Evolutionary conservation across 2,113 vertebrate genomes (phyloP), one percentile per base, ranked within the genome.

Genomic region (Carlito syrichta): DNA sequence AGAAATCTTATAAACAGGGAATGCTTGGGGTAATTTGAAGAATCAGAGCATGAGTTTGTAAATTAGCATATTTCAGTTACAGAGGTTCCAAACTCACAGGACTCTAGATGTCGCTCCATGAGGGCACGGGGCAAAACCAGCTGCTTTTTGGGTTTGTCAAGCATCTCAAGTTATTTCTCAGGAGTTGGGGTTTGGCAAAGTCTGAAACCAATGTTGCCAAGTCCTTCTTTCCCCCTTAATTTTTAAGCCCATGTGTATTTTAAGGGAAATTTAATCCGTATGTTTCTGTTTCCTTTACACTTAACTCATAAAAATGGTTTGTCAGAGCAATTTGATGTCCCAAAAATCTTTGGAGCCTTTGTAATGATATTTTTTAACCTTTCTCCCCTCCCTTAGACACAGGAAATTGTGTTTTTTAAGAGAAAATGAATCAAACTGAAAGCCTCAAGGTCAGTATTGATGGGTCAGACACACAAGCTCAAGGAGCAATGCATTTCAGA

Each of bases 281-380:
- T 98, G 96, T 98, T 98, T 98, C 98, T 98, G 98, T 98, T 98
- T 98, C 97, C 96, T 97, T 98, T 97, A 97, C 95, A 97, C 97
- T 97, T 98, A 97, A 98, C 97, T 98, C 97, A 98, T 98, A 98
- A 98, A 98, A 98, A 98, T 96, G 97, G 97, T 96, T 98, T 98
- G 96, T 97, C 96, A 78, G 96, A 97, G 96, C 97, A 97, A 97
- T 97, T 96, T 97, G 94, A 97, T 98, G 98, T 97, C 95, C 94
- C 91, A 66, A 97, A 98, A 96, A 83, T 97, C 96, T 96, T 90
- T 96, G 97, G 97, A 98, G 97, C 96, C 94, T 97, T 97, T 88
- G 86, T 98, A 96, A 98, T 98, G 97, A 97, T 96, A 96, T 97
- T 97, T 98, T 97, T 96, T 97, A 98, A 97, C 97, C 97, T 97